Base-by-base conservation (phyloP, 1,140 invertebrate species). In the Bombyx mandarina region DNA sequence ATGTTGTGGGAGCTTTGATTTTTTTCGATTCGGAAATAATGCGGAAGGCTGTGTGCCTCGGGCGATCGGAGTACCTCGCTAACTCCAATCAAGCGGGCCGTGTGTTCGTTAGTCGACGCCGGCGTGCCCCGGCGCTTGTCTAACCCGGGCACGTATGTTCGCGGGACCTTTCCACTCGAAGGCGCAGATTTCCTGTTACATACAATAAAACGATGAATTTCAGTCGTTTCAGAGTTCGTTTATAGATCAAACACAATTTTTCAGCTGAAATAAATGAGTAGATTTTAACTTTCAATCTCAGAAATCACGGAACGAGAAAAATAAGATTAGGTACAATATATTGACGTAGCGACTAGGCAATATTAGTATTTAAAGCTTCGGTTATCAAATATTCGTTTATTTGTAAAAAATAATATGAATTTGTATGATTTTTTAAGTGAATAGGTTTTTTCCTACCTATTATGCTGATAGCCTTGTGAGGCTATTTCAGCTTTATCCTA, bases 1-100 rank as follows among this genome's bases (percentile, higher is more conserved):
- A 79, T 65, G 73, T 69, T 75, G 69, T 67, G 69, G 60, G 61
- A 72, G 77, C 77, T 83, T 81, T 83, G 80, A 83, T 83, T 86
- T 86, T 86, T 86, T 82, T 75, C 76, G 74, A 82, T 84, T 79
- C 77, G 76, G 73, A 81, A 76, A 78, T 86, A 84, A 84, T 84
- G 78, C 76, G 79, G 73, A 71, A 73, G 63, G 74, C 71, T 70
- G 66, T 73, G 61, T 56, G 75, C 75, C 60, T 62, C 57, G 62
- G 75, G 81, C 77, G 74, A 78, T 75, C 71, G 73, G 58, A 35
- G 62, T 49, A 63, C 51, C 62, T 61, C 61, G 69, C 42, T 35
- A 62, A 73, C 66, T 62, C 72, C 77, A 82, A 85, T 82, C 78
- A 82, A 69, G 58, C 77, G 73, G 68, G 66, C 61, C 61, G 67